These are phyloP conservation scores for Elachura formosa DNA, from an alignment of 2,113 vertebrate species.

Conservation along the genomic window DNA sequence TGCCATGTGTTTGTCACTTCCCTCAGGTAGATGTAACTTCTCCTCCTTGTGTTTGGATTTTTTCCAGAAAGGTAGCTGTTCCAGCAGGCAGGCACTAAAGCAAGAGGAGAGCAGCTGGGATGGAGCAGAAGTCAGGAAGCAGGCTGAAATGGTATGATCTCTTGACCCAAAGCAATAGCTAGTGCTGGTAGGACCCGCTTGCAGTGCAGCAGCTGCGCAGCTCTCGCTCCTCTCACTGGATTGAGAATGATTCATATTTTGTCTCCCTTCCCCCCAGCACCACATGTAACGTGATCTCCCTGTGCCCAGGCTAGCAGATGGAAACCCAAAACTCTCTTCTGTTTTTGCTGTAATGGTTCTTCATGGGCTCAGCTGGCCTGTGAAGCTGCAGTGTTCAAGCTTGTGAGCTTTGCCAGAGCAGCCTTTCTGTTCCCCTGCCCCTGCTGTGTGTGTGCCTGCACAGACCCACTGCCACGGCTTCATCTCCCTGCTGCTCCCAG, in stretches of 20 bases:
- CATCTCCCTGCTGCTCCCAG: background rate
- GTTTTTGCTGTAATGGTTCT: background rate
- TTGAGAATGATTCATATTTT: background rate
- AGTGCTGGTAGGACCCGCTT: background rate
- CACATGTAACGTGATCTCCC: background rate
- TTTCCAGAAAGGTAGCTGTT: slow-evolving; percentile 9
- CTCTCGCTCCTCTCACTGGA: background rate
- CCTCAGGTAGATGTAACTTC: background rate
- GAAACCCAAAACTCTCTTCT: background rate
- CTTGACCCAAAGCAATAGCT: background rate
- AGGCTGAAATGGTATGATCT: background rate
- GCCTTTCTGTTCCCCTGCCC: background rate
- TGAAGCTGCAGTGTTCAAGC: background rate
- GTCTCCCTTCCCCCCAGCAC: background rate
- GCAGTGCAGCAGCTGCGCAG: background rate
- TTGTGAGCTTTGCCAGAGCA: background rate
- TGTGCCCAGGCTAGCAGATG: slow-evolving; percentile 3
- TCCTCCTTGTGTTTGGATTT: background rate
- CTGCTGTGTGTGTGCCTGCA: background rate
- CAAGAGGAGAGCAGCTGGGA: background rate
- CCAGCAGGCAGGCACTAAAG: background rate
- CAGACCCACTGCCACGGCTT: background rate
- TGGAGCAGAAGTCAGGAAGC: slow-evolving; percentile 1
- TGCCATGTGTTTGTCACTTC: background rate
- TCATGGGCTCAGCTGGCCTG: background rate